Conservation (phyloP, 2,113 vertebrate species). For the Lampris megalopsis region DNA sequence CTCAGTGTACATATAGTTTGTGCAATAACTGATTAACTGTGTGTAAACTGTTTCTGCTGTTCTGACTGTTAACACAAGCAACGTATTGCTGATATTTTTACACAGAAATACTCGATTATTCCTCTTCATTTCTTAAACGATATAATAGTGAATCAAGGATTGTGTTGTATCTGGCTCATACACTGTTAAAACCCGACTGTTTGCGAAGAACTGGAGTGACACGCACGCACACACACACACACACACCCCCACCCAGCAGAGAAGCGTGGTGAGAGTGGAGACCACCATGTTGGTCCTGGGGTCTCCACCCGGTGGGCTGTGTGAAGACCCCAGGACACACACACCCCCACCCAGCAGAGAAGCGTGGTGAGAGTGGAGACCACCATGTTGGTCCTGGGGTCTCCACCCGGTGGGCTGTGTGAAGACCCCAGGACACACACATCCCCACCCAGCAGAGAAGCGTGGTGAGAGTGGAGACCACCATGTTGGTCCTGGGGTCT, state of each 20-base stretch:
- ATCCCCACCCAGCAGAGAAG: too few relatives aligned
- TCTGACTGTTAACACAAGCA: conserved; percentile 71
- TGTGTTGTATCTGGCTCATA: conserved; percentile 75
- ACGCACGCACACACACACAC: conserved; percentile 13
- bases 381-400: too few relatives aligned
- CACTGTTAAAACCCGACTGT: conserved; percentile 82
- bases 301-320: too few relatives aligned
- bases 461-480: too few relatives aligned
- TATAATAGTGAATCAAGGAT: conserved; percentile 42
- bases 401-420: too few relatives aligned
- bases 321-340: too few relatives aligned
- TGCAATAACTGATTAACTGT: conserved; percentile 68
- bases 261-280: too few relatives aligned
- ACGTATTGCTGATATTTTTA: conserved; percentile 50
- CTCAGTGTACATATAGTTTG: conserved; percentile 61
- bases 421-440: too few relatives aligned
- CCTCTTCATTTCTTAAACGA: conserved; percentile 47
- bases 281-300: too few relatives aligned
- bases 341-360: too few relatives aligned
- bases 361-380: too few relatives aligned
- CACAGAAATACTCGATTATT: conserved; percentile 32
- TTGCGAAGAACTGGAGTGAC: conserved; percentile 61
- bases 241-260: neutral
- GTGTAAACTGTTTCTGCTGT: conserved; percentile 60
- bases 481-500: too few relatives aligned